Evolutionary conservation across 2,888 invertebrate genomes (phyloP), one percentile per base, ranked within the genome.

Genomic region (Calliscelio sp.): DNA sequence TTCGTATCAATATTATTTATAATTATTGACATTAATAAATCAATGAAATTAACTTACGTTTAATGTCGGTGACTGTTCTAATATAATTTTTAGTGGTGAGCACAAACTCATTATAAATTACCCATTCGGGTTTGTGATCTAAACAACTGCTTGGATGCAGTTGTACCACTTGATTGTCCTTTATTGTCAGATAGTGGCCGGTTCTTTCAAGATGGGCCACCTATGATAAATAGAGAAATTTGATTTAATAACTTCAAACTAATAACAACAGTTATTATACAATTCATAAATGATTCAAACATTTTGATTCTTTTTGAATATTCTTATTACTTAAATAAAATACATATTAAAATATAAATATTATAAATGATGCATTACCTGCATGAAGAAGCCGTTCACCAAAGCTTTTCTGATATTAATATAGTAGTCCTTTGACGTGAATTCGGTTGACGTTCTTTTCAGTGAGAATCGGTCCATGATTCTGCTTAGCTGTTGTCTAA

Each of bases 41-140:
- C 10, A 32, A 32, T 32, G 10, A 32, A 7, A 32, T 78, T 78
- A 68, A 95, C 96, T 95, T 93, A 99, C 99, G 99, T 95, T 99
- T 99, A 87, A 99, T 98, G 91, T 99, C 99, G 0, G 99, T 99
- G 14, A 99, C 99, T 0, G 99, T 99, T 88, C 99, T 95, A 90
- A 99, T 99, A 93, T 99, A 99, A 94, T 99, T 99, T 94, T 99
- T 99, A 81, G 99, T 99, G 85, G 99, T 99, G 87, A 99, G 95
- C 59, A 99, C 99, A 92, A 99, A 99, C 94, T 99, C 99, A 94
- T 99, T 99, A 94, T 99, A 99, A 81, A 99, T 97, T 46, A 99
- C 99, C 99, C 99, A 99, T 94, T 99, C 99, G 0, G 99, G 99
- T 93, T 99, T 99, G 94, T 99, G 99, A 94, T 99, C 99, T 77